Conservation (phyloP, 2,888 invertebrate genomes). For the Synanthedon myopaeformis region DNA sequence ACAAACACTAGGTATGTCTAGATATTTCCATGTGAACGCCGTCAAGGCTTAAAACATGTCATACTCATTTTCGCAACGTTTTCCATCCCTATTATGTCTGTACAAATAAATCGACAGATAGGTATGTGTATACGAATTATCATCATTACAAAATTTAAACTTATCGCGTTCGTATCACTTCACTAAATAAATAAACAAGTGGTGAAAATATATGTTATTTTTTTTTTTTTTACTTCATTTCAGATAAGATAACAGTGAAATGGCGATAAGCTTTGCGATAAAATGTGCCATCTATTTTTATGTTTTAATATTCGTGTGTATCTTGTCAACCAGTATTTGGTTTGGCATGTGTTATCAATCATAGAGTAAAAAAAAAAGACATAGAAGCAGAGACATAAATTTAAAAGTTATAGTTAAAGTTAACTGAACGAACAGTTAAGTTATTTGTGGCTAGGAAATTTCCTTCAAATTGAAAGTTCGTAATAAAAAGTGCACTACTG, state of each 20-base stretch:
- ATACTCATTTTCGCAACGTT: constrained; percentile 13
- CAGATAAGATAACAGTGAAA: constrained; percentile 57
- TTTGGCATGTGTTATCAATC: too few relatives aligned
- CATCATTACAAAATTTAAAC: constrained; percentile 52
- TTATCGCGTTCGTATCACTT: constrained; percentile 41
- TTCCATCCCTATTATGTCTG: not conserved
- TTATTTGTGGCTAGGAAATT: too few relatives aligned
- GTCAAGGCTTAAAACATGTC: constrained; percentile 15
- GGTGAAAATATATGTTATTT: constrained; percentile 36
- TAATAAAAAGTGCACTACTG: too few relatives aligned
- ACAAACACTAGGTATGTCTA: not conserved
- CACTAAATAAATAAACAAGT: constrained; percentile 48
- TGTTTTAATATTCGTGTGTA: too few relatives aligned
- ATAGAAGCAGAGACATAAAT: too few relatives aligned
- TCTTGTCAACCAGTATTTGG: too few relatives aligned
- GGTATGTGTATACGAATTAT: constrained; percentile 25
- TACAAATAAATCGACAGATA: constrained; percentile 10
- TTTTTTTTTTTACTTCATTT: constrained; percentile 14
- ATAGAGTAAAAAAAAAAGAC: too few relatives aligned
- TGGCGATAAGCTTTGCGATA: constrained; percentile 24
- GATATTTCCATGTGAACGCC: constrained; percentile 14
- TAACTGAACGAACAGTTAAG: too few relatives aligned
- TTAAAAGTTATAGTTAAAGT: too few relatives aligned
- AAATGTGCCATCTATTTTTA: too few relatives aligned
- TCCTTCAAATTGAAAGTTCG: too few relatives aligned